Evolutionary conservation across 2,888 invertebrate species (phyloP).

Genomic region (Drosophila putrida): DNA sequence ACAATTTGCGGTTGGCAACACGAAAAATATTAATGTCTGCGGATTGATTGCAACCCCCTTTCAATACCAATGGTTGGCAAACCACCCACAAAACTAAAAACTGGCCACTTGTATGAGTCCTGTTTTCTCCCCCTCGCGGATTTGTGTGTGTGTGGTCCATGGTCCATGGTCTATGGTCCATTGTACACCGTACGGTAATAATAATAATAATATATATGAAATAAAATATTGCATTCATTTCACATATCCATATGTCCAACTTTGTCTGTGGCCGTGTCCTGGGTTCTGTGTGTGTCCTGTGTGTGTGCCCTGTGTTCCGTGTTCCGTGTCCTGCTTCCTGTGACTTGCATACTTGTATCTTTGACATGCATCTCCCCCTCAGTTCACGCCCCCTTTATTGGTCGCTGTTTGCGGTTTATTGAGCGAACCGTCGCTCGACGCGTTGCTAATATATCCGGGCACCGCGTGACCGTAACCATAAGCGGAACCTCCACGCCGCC

Average conservation of each 20-base stretch:
- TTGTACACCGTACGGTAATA: constrained; percentile 53
- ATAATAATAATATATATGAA: constrained; percentile 71
- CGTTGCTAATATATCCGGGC: constrained; percentile 76
- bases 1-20: constrained; percentile 80
- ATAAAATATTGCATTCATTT: constrained; percentile 71
- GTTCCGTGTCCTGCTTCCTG: constrained; percentile 33
- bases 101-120: constrained; percentile 70
- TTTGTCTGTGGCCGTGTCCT: constrained; percentile 32
- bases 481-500: constrained; percentile 27
- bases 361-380: constrained; percentile 26
- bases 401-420: constrained; percentile 70
- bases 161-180: constrained; percentile 25
- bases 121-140: constrained; percentile 7
- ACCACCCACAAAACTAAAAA: constrained; percentile 58
- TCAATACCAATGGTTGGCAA: constrained; percentile 9
- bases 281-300: constrained; percentile 8
- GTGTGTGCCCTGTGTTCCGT: constrained; percentile 20
- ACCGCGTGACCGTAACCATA: constrained; percentile 59
- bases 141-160: constrained; percentile 23
- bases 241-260: constrained; percentile 54
- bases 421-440: constrained; percentile 61
- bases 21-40: constrained; percentile 80
- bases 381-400: background rate
- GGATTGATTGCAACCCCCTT: constrained; percentile 70
- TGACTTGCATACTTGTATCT: constrained; percentile 52